Percentiles rank a stretch among this genome's conserved stretches.
Evolutionary conservation across 2,888 invertebrate species (phyloP).

Genomic region (Drosophila putrida): DNA sequence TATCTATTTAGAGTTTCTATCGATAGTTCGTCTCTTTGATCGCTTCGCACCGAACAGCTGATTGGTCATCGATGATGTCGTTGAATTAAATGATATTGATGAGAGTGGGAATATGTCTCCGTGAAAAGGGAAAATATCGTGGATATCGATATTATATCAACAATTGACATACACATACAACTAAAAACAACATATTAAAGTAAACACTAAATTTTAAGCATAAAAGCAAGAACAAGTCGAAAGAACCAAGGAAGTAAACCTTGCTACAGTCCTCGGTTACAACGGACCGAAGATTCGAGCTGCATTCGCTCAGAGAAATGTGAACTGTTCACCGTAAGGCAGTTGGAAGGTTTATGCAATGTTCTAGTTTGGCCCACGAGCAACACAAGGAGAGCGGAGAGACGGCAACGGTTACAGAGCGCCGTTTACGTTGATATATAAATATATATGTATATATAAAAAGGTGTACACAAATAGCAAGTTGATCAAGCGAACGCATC

Average conservation of each 20-base stretch:
- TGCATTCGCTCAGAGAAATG: slow-evolving; percentile 48
- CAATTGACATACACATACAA: slow-evolving; percentile 60
- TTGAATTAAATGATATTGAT: slow-evolving; percentile 4
- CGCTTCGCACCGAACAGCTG: slow-evolving; percentile 22
- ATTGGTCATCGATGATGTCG: slow-evolving; percentile 24
- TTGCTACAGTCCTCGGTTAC: slow-evolving; percentile 31
- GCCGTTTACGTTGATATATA: slow-evolving; percentile 42
- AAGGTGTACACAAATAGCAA: slow-evolving; percentile 47
- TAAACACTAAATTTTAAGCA: slow-evolving; percentile 66
- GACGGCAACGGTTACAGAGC: slow-evolving; percentile 15
- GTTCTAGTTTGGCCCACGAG: slow-evolving; percentile 65
- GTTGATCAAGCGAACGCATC: slow-evolving; percentile 48
- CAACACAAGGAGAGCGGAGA: slow-evolving; percentile 36
- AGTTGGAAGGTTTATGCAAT: slow-evolving; percentile 69
- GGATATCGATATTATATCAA: slow-evolving; percentile 58
- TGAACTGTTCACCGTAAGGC: slow-evolving; percentile 59
- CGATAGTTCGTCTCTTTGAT: not conserved
- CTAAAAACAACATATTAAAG: slow-evolving; percentile 54
- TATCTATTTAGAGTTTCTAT: not conserved
- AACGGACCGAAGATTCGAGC: slow-evolving; percentile 23
- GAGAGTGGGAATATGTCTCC: not conserved
- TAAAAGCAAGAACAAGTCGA: slow-evolving; percentile 27
- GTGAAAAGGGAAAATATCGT: slow-evolving; percentile 26
- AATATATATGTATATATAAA: slow-evolving; percentile 36
- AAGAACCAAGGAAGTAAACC: slow-evolving; percentile 23